These are phyloP conservation scores for Holacanthella duospinosa DNA, from an alignment of 2,888 invertebrate genomes.

Conservation along the genomic window DNA sequence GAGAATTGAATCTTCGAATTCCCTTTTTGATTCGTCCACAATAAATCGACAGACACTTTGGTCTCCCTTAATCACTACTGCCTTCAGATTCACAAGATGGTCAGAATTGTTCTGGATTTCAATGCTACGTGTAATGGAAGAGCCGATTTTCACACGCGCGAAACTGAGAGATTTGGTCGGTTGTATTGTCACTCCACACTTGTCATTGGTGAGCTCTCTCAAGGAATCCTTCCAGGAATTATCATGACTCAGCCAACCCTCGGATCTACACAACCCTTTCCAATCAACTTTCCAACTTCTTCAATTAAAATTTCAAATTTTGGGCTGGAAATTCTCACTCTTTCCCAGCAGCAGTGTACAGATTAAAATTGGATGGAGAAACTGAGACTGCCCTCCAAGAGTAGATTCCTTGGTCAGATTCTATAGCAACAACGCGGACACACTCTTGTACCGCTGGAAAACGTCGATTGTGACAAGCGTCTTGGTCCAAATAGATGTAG, in stretches of 20 bases:
- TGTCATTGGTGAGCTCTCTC: conserved; percentile 17
- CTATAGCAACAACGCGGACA: conserved; percentile 45
- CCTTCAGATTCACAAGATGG: neutral
- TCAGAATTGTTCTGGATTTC: conserved; percentile 19
- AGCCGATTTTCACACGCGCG: conserved; percentile 14
- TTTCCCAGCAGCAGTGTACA: conserved; percentile 14
- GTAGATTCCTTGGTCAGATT: conserved; percentile 60
- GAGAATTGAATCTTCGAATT: no score
- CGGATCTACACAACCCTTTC: conserved; percentile 3
- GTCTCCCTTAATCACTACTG: conserved; percentile 16
- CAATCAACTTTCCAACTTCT: no score
- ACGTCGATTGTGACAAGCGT: conserved; percentile 47
- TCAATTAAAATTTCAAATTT: conserved; percentile 7
- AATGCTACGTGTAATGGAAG: conserved; percentile 5
- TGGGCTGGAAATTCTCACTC: neutral
- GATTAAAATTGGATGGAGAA: conserved; percentile 36
- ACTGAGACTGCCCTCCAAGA: conserved; percentile 53
- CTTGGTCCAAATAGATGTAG: conserved; percentile 51
- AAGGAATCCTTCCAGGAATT: conserved; percentile 6
- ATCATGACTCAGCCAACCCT: neutral
- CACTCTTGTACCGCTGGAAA: conserved; percentile 52
- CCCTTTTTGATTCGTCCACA: no score
- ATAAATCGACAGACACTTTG: conserved; percentile 23
- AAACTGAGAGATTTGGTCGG: conserved; percentile 16
- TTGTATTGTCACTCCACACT: conserved; percentile 20